Evolutionary conservation across 30 jellyfish, hydroid and myxozoan genomes (phyloP).

Genomic region (Rhopilema esculentum): DNA sequence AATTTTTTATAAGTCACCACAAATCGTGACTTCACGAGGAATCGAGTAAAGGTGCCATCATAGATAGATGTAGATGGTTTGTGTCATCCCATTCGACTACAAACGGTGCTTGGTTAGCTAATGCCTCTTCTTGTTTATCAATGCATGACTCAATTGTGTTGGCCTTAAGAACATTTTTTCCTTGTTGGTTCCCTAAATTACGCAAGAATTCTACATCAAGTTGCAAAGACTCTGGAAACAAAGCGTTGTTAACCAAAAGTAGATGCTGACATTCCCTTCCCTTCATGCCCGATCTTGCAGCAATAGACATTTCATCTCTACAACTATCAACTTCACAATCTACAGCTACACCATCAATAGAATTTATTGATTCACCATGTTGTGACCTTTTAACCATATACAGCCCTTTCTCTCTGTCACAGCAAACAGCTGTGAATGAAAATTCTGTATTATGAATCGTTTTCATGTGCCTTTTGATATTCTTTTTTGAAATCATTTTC

Average conservation of each 20-base stretch:
- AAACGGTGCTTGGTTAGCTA: background rate
- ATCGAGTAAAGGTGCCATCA: background rate
- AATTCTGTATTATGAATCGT: background rate
- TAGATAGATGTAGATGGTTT: conserved; percentile 3
- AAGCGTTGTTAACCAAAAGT: conserved; percentile 34
- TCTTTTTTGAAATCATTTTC: background rate
- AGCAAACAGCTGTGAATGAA: conserved; percentile 25
- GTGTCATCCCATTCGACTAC: conserved; percentile 37
- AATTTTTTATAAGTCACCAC: background rate
- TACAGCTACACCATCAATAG: background rate
- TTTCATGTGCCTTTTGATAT: conserved; percentile 2
- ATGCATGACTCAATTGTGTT: conserved; percentile 6
- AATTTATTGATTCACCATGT: conserved; percentile 17
- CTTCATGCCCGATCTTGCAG: conserved; percentile 31
- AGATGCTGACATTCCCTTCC: conserved; percentile 54
- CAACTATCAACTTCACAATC: conserved; percentile 27
- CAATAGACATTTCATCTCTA: conserved; percentile 22
- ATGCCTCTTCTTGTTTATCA: background rate
- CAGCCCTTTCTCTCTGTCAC: conserved; percentile 22
- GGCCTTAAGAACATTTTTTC: background rate
- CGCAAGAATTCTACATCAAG: background rate
- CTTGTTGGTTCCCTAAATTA: background rate
- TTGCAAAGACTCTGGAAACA: conserved; percentile 1
- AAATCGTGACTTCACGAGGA: background rate
- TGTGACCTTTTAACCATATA: conserved; percentile 20